Percentiles rank a stretch among this genome's conserved stretches.
Conservation (phyloP, 1,140 invertebrate species). For the Reticulitermes speratus region DNA sequence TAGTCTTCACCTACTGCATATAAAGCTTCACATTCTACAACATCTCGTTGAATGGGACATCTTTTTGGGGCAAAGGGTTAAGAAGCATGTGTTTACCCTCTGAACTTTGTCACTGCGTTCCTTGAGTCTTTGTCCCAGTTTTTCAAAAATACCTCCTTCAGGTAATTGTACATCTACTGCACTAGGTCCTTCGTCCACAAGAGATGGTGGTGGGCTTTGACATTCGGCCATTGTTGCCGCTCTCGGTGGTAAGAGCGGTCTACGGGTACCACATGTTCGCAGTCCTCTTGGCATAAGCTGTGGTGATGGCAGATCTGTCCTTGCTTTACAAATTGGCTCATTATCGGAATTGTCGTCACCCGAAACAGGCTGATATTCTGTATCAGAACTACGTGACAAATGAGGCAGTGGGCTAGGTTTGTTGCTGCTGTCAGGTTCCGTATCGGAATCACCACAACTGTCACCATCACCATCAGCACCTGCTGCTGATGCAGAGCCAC, state of each 20-base stretch:
- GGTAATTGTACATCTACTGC: neutral
- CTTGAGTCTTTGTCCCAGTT: conserved; percentile 54
- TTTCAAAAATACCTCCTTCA: conserved; percentile 53
- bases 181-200: conserved; percentile 31
- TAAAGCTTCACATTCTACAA: neutral
- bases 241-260: conserved; percentile 10
- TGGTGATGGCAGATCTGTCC: conserved; percentile 39
- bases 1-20: neutral
- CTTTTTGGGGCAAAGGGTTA: neutral
- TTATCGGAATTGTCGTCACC: neutral
- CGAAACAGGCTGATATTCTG: neutral
- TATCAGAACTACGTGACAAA: neutral
- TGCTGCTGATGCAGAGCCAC: neutral
- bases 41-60: neutral
- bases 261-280: neutral
- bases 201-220: conserved; percentile 31
- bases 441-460: neutral
- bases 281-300: conserved; percentile 36
- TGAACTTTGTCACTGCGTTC: conserved; percentile 58
- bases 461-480: conserved; percentile 17
- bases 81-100: conserved; percentile 51
- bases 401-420: neutral
- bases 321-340: neutral
- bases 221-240: conserved; percentile 29
- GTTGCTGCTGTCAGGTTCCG: neutral